Evolutionary conservation across 2,113 vertebrate species (phyloP).

Genomic region (Silurus glanis): DNA sequence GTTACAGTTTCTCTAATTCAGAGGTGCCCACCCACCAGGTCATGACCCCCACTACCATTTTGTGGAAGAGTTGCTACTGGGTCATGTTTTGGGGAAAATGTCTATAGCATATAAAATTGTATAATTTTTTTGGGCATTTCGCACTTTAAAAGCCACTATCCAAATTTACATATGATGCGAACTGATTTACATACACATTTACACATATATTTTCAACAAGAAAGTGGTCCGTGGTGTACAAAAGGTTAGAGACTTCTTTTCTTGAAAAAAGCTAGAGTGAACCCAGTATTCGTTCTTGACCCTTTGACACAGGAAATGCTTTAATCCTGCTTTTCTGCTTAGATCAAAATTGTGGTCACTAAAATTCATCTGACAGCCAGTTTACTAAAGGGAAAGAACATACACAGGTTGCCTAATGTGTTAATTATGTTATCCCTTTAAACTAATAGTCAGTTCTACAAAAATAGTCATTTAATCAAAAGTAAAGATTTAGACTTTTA

Average conservation of each 20-base stretch:
- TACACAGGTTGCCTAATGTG: neutral
- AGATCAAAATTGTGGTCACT: neutral
- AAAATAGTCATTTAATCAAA: neutral
- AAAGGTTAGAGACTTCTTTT: too few species aligned
- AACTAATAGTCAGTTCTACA: neutral
- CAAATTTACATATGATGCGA: too few species aligned
- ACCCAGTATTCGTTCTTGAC: neutral
- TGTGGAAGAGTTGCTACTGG: too few species aligned
- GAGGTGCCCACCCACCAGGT: too few species aligned
- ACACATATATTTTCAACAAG: too few species aligned
- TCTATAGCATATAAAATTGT: too few species aligned
- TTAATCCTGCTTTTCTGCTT: neutral
- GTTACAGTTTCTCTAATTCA: neutral
- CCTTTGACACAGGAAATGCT: neutral
- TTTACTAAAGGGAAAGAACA: neutral
- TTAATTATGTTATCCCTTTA: neutral
- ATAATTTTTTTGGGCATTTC: too few species aligned
- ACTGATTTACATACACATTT: too few species aligned
- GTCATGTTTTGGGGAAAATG: too few species aligned
- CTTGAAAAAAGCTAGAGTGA: neutral
- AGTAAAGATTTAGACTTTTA: neutral
- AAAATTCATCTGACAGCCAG: neutral
- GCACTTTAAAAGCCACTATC: too few species aligned
- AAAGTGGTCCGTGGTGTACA: too few species aligned
- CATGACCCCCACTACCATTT: too few species aligned